A percentile compares a stretch with the other conserved stretches of the same genome.
These are phyloP conservation scores for Empis livida DNA, from an alignment of 2,888 invertebrate genomes.

Conservation along the genomic window DNA sequence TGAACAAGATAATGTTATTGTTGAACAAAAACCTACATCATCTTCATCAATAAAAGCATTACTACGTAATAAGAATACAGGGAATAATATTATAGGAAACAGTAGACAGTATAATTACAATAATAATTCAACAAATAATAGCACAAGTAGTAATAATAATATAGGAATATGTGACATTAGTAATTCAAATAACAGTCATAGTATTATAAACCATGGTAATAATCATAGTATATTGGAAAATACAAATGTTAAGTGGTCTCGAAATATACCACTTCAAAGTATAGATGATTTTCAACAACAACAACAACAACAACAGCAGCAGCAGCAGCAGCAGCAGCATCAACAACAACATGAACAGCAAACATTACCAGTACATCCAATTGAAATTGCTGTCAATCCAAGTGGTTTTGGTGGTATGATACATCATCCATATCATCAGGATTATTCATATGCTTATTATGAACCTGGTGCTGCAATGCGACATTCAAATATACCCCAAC, in stretches of 20 bases:
- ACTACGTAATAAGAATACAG: no score
- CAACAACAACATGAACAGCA: constrained; percentile 4
- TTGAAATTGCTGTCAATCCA: no score
- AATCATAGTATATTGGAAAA: no score
- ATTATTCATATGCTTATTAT: constrained; percentile 76
- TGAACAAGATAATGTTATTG: not conserved
- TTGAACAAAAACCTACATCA: not conserved
- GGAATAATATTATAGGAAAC: no score
- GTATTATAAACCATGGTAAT: not conserved
- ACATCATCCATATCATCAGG: constrained; percentile 31
- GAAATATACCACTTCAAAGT: no score
- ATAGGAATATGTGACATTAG: not conserved
- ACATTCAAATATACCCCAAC: constrained; percentile 53
- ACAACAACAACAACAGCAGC: no score
- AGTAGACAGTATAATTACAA: no score
- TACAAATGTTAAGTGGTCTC: no score
- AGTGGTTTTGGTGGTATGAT: not conserved
- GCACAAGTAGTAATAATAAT: not conserved
- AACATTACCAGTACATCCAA: not conserved
- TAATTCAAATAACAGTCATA: no score
- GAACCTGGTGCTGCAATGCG: constrained; percentile 51
- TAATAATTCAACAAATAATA: not conserved
- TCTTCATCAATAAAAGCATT: not conserved
- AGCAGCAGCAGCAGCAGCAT: not conserved
- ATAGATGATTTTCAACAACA: no score